These are phyloP conservation scores for Mohoua ochrocephala DNA, from an alignment of 2,113 vertebrate species.

Conservation along the genomic window DNA sequence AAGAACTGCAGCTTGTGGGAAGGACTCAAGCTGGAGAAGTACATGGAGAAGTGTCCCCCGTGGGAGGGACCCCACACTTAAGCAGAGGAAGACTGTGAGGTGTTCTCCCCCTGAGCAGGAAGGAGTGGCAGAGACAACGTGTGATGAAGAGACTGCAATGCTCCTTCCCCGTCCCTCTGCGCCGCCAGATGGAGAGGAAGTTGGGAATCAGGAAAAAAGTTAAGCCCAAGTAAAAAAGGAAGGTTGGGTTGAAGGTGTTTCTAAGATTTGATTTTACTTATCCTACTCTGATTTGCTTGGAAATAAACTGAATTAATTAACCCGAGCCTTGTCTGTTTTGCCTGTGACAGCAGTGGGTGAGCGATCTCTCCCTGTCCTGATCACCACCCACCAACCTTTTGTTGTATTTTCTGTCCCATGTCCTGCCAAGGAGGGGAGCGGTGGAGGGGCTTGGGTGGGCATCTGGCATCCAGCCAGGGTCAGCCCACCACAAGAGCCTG, in stretches of 20 bases:
- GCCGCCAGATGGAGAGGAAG: accelerated
- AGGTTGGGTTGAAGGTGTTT: not conserved
- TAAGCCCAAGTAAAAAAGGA: not conserved
- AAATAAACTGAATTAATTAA: not conserved
- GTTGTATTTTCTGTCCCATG: not conserved
- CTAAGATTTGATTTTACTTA: not conserved
- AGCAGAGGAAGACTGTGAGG: not conserved
- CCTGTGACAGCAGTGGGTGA: not conserved
- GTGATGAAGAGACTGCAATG: not conserved
- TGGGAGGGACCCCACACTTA: not conserved
- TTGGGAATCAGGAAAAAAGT: not conserved
- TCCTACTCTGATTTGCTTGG: not conserved
- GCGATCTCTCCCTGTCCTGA: not conserved
- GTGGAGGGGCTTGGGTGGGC: not conserved
- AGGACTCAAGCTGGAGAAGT: not conserved
- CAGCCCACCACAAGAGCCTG: not conserved
- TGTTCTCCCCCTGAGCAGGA: not conserved
- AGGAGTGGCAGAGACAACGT: accelerated
- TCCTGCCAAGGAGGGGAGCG: not conserved
- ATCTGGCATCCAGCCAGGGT: not conserved
- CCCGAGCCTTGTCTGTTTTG: not conserved
- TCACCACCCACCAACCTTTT: not conserved
- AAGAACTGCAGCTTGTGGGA: not conserved
- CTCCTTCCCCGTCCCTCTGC: not conserved
- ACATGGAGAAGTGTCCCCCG: too few relatives aligned